Evolutionary conservation across 2,113 vertebrate species (phyloP), one percentile per base, ranked within the genome.

Genomic region (Ptilonorhynchus violaceus): DNA sequence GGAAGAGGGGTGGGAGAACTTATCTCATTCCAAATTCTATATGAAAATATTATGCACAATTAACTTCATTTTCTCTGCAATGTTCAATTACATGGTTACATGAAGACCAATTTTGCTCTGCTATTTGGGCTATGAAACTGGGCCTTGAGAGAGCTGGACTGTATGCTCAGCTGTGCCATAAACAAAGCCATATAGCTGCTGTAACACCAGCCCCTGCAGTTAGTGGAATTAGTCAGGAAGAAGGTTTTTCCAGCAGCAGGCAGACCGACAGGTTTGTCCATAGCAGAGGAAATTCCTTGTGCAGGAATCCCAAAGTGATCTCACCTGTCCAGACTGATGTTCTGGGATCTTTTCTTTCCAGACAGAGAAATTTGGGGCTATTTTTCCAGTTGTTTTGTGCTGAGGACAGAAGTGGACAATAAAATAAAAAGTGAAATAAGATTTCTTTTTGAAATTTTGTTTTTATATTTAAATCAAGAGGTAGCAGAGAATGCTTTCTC

Each of bases 1-100:
- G 42, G 75, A 78, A 96, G 80, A 93, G 59, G 79, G 72, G 52
- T 84, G 69, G 91, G 50, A 84, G 82, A 93, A 84, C 75, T 79
- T 93, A 66, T 9, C 95, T 80, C 11, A 24, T 74, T 93, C 85
- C 60, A 41, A 88, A 86, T 68, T 90, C 79, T 77, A 17, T 94
- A 31, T 74, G 79, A 95, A 97, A 96, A 93, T 96, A 96, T 88
- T 90, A 93, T 92, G 93, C 88, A 49, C 70, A 94, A 97, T 96
- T 96, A 96, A 94, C 88, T 96, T 95, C 88, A 96, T 97, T 97
- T 94, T 90, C 77, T 88, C 85, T 77, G 92, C 85, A 68, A 56
- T 86, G 79, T 93, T 88, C 95, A 96, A 88, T 96, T 96, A 93
- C 85, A 69, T 95, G 94, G 94, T 89, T 96, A 96, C 75, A 85